These are phyloP conservation scores for Cinclus cinclus DNA, from an alignment of 2,113 vertebrate genomes.

Conservation along the genomic window DNA sequence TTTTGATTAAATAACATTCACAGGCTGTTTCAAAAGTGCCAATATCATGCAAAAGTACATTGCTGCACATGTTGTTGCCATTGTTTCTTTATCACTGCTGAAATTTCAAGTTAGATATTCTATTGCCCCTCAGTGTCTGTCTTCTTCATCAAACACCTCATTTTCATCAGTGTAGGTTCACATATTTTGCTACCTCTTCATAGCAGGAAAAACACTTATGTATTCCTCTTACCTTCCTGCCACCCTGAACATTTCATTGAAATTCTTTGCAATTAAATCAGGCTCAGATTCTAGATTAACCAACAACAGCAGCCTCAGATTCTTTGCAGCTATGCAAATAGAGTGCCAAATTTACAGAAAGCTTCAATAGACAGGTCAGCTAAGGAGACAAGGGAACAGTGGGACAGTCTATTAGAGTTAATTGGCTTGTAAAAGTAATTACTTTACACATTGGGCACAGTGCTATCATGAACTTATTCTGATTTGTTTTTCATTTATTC, in stretches of 20 bases:
- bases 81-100: not conserved
- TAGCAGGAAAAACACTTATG: not conserved
- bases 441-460: constrained; percentile 23
- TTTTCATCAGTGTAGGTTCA: not conserved
- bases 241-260: not conserved
- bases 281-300: not conserved
- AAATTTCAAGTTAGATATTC: not conserved
- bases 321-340: not conserved
- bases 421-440: constrained; percentile 48
- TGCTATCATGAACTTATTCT: constrained; percentile 8
- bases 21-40: not conserved
- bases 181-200: not conserved
- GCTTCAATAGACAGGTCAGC: constrained; percentile 23
- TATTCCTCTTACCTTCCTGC: not conserved
- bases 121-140: not conserved
- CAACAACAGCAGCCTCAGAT: not conserved
- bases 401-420: constrained; percentile 38
- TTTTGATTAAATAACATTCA: not conserved
- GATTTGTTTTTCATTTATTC: constrained; percentile 24
- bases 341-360: not conserved
- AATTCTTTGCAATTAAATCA: not conserved
- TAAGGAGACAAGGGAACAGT: constrained; percentile 1
- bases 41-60: not conserved
- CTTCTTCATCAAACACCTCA: not conserved
- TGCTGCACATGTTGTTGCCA: not conserved